Evolutionary conservation across 2,797 vertebrate species (phyloP), one percentile per base, ranked within the genome.

Genomic region (Australoheros facetus): DNA sequence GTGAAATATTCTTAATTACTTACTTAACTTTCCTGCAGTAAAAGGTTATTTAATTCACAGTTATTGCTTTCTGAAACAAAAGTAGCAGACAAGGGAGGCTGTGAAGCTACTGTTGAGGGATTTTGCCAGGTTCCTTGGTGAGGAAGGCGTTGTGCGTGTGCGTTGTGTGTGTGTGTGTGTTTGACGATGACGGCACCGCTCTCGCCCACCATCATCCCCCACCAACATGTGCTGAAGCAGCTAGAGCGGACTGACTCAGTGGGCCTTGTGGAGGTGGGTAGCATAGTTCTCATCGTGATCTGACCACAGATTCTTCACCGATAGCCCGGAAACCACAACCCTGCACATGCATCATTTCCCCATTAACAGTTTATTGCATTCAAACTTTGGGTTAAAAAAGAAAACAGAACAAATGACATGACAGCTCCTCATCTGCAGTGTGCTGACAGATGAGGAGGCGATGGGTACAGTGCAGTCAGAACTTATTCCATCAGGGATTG

Each of bases 171-270:
- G 71, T 78, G 88, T 83, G 86, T 90, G 81, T 79, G 17, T 81
- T 59, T 78, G 83, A 77, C 77, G 92, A 92, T 94, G 92, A 94
- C 86, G 75, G 74, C 88, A 82, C 81, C 21, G 80, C 74, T 91
- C 87, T 92, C 91, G 57, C 95, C 95, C 94, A 95, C 95, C 89
- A 80, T 14, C 90, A 79, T 89, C 88, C 84, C 93, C 93, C 91
- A 89, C 90, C 87, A 83, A 88, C 80, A 81, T 93, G 92, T 90
- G 89, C 87, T 85, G 87, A 73, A 84, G 87, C 84, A 66, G 81
- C 89, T 81, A 75, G 83, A 83, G 87, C 84, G 56, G 73, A 71
- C 93, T 95, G 95, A 96, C 92, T 95, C 95, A 96, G 93, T 91
- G 80, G 88, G 89, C 94, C 89, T 89, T 86, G 82, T 71, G 94